These are phyloP conservation scores for Anorthoa munda DNA, from an alignment of 2,888 invertebrate species.

Conservation along the genomic window DNA sequence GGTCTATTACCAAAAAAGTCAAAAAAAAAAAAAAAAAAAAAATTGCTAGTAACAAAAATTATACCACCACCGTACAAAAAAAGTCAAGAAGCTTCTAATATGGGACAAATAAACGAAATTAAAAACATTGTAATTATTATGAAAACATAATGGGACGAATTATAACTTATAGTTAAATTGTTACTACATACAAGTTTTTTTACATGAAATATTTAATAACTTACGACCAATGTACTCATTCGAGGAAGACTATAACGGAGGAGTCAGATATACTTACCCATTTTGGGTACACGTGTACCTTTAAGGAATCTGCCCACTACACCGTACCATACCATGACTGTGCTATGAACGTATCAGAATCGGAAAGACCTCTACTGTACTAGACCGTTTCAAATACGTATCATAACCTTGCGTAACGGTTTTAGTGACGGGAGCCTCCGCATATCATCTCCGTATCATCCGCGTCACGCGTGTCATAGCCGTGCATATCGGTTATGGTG, in stretches of 20 bases:
- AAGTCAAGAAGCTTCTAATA: constrained; percentile 55
- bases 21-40: not conserved
- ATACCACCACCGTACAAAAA: constrained; percentile 60
- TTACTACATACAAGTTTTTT: constrained; percentile 73
- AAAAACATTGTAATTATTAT: constrained; percentile 42
- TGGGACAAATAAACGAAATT: constrained; percentile 45
- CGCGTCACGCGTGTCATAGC: too few species aligned
- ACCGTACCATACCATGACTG: too few species aligned
- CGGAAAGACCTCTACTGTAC: too few species aligned
- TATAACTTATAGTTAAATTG: constrained; percentile 58
- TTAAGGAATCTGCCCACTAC: too few species aligned
- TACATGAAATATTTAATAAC: constrained; percentile 12
- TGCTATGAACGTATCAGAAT: too few species aligned
- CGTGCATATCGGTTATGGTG: too few species aligned
- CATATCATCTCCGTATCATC: too few species aligned
- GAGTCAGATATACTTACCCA: not conserved
- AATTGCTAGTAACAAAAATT: constrained; percentile 39
- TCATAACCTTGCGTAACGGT: too few species aligned
- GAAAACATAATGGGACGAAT: constrained; percentile 56
- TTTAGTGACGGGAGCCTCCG: too few species aligned
- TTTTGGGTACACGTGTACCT: not conserved
- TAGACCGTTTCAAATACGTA: too few species aligned
- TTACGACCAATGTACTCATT: constrained; percentile 58
- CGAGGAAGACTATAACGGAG: too few species aligned
- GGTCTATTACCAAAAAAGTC: not conserved